Evolutionary conservation across 1,140 invertebrate species (phyloP), one percentile per base, ranked within the genome.

Genomic region (Formica selysi): DNA sequence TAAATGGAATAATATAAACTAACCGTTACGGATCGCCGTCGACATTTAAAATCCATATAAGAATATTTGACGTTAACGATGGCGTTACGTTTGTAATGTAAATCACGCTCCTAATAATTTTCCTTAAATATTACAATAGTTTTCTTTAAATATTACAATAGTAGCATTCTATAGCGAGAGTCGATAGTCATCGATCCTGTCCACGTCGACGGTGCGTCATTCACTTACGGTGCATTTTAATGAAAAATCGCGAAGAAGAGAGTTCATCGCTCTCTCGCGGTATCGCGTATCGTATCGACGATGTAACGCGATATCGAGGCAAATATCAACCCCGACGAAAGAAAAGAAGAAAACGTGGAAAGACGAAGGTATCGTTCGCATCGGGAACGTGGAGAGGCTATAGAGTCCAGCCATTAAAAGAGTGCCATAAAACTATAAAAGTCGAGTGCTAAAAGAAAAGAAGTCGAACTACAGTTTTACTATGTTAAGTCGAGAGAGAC

Each of bases 131-230:
- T 19, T 51, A 51, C 48, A 51, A 41, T 76, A 62, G 74, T 44
- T 44, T 83, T 62, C 61, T 38, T 83, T 16, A 85, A 65, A 54
- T 78, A 85, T 65, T 78, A 78, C 57, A 89, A 92, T 93, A 93
- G 92, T 94, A 94, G 92, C 93, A 94, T 94, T 94, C 93, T 92
- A 94, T 93, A 93, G 89, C 89, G 78, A 65, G 79, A 64, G 57
- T 91, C 87, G 64, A 92, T 94, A 94, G 92, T 94, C 91, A 93
- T 92, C 91, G 90, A 91, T 89, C 85, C 89, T 89, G 89, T 91
- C 90, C 92, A 89, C 83, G 68, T 83, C 68, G 68, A 90, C 51
- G 87, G 86, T 59, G 74, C 91, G 90, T 91, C 48, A n/a, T 80
- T 67, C 29, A 57, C 76, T 57, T 62, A 54, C 51, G 67, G 16